Percentiles rank a stretch among this genome's conserved stretches.
Conservation (phyloP, 2,113 vertebrate genomes). For the Mesembrinibis cayennensis region DNA sequence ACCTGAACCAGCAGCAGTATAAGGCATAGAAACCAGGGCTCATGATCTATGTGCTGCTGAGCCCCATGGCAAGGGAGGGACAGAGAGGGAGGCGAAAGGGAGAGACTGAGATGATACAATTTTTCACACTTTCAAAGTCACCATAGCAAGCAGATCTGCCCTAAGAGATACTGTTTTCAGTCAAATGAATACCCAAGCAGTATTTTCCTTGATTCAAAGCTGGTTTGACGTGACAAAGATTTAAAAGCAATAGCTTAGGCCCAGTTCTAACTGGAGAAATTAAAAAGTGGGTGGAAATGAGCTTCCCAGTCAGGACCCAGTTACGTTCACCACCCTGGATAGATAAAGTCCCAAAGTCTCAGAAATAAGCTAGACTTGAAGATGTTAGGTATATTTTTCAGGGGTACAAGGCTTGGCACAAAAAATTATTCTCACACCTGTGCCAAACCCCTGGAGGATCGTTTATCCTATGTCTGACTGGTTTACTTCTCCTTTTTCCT, state of each 20-base stretch:
- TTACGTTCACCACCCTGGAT: neutral
- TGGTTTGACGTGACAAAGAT: neutral
- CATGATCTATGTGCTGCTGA: fast-evolving
- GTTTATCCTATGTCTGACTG: neutral
- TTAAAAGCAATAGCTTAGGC: neutral
- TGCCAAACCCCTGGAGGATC: neutral
- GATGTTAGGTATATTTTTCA: neutral
- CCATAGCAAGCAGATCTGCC: neutral
- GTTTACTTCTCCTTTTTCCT: neutral
- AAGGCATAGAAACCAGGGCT: neutral
- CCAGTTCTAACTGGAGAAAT: neutral
- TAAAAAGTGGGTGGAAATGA: neutral
- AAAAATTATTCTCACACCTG: neutral
- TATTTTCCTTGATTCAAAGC: neutral
- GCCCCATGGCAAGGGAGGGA: neutral
- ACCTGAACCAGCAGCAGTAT: neutral
- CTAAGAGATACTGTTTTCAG: neutral
- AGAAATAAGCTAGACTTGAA: neutral
- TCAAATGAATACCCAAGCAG: neutral
- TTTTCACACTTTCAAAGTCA: neutral
- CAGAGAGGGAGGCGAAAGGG: fast-evolving
- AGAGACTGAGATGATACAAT: neutral
- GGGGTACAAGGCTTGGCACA: neutral
- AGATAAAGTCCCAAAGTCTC: neutral
- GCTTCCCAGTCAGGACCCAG: neutral